A percentile compares a stretch with the other conserved stretches of the same genome.
Conservation (phyloP, 2,797 vertebrate species). For the Borostomias antarcticus region DNA sequence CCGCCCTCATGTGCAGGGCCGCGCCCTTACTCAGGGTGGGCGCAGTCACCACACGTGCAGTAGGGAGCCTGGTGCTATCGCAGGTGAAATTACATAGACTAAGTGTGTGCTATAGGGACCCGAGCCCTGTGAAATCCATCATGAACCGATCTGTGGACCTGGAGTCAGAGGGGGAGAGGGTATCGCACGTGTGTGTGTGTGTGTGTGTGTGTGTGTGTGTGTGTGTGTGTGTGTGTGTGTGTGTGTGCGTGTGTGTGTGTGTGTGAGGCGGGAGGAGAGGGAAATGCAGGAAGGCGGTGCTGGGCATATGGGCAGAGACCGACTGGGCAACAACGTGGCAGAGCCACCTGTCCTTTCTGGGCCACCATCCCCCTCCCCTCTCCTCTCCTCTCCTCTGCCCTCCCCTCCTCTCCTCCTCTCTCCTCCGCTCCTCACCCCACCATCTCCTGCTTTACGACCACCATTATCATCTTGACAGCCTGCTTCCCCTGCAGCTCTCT, state of each 20-base stretch:
- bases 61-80: conserved; percentile 26
- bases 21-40: conserved; percentile 19
- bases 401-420: conserved; percentile 4
- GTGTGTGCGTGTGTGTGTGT: conserved; percentile 15
- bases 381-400: neutral
- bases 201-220: conserved; percentile 12
- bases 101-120: conserved; percentile 25
- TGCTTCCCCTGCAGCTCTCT: neutral
- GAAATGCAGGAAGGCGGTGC: conserved; percentile 8
- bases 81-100: conserved; percentile 53
- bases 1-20: too few relatives aligned
- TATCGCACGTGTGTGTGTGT: too few relatives aligned
- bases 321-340: conserved; percentile 7
- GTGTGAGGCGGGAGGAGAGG: neutral
- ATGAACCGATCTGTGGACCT: conserved; percentile 47
- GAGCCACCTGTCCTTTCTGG: conserved; percentile 27
- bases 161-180: conserved; percentile 14
- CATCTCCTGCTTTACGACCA: too few relatives aligned
- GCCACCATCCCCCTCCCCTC: conserved; percentile 22
- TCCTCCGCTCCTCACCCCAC: neutral
- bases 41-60: conserved; percentile 5
- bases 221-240: conserved; percentile 11
- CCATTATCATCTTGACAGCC: conserved; percentile 9
- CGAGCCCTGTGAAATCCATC: conserved; percentile 46
- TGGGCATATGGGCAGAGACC: conserved; percentile 16